phyloP scores from a whole-genome alignment of 2,113 vertebrate species.

The Urocolius indicus region DNA sequence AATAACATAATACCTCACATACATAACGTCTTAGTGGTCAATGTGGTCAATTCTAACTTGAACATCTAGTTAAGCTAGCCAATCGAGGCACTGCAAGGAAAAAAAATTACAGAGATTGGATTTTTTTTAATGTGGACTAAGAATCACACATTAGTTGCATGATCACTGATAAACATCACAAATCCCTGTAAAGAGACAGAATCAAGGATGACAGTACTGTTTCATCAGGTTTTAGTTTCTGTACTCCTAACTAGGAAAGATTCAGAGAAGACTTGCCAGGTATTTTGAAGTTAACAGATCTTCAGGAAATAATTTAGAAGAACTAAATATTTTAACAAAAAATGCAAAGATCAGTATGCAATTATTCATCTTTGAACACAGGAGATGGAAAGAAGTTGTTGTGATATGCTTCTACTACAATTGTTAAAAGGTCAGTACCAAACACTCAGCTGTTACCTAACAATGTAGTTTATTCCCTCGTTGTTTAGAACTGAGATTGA shows the following conservation, averaged over 20 bases:
- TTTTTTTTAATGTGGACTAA: neutral
- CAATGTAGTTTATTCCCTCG: neutral
- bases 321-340: neutral
- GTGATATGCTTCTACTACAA: neutral
- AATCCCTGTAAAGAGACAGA: neutral
- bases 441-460: neutral
- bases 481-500: neutral
- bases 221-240: neutral
- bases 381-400: neutral
- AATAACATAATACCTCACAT: neutral
- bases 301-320: neutral
- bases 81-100: neutral
- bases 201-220: neutral
- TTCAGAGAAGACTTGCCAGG: neutral
- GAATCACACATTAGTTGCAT: neutral
- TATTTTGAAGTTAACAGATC: neutral
- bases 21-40: neutral
- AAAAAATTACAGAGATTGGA: neutral
- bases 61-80: neutral
- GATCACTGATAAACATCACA: neutral
- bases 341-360: fast-evolving
- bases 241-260: neutral
- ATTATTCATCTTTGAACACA: neutral
- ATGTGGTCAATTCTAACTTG: neutral
- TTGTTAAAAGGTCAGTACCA: neutral